Base-by-base conservation (phyloP, 2,797 vertebrate genomes). In the Chrysocyon brachyurus region DNA sequence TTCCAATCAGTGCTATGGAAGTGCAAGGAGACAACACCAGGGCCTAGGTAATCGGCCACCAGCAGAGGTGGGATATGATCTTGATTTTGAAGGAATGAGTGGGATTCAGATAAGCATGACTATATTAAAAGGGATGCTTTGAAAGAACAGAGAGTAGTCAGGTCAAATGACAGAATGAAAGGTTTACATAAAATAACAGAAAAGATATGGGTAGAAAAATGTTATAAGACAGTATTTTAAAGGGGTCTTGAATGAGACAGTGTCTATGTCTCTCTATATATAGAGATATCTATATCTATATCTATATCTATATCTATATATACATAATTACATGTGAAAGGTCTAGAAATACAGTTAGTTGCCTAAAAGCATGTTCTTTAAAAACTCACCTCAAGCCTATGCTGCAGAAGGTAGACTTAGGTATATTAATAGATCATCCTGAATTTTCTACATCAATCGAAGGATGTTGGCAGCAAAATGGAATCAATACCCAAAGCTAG, bases 401-500 rank as follows among this genome's bases (percentile, higher is more conserved):
- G 36, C 70, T 94, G 70, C 68, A 89, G 87, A 97, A 97, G 59
- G 66, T 59, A 91, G 92, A 82, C 64, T 84, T 90, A 26, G 63
- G 57, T 88, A 87, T 97, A 97, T 97, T 97, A 97, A 97, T 96
- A 97, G 97, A 95, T 93, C 90, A 90, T 40, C 73, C 95, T 96
- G 92, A 57, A 97, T 97, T 97, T 91, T 97, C 81, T 94, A 88
- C 87, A 97, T 95, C 91, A 95, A 14, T 94, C 95, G 94, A 97
- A 93, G 46, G n/a, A 93, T 96, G 85, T 96, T 97, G 97, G 95
- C 95, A 97, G 91, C 61, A 96, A 96, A 96, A 82, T 93, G 57
- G 40, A 97, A 98, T 97, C 95, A 96, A 97, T 98, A 97, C 10
- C 70, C 78, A 96, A 96, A 98, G 93, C 95, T 97, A 97, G 78